Evolutionary conservation across 2,797 vertebrate species (phyloP), one percentile per base, ranked within the genome.

Genomic region (Liasis olivaceus): DNA sequence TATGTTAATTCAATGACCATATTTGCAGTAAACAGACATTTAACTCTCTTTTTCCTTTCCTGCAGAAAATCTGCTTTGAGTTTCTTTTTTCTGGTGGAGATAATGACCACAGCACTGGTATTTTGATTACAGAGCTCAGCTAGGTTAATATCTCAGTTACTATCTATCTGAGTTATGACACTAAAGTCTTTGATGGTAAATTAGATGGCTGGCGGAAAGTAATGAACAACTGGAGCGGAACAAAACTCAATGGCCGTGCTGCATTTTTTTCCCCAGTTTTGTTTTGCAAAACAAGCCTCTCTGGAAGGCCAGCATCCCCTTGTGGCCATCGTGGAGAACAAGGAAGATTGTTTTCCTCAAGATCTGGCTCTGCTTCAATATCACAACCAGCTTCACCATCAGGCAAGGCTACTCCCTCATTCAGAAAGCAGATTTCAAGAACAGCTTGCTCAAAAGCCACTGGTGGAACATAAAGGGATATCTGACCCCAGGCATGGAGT

Each of bases 291-390:
- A 31, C 1, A 28, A 5, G 22, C 26, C 26, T 84, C 8, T 42
- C 0, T 93, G 91, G 90, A 89, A 92, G 90, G 81, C 89, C 69
- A 95, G 96, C 92, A 93, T 62, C 96, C 95, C 87, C 96, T 95
- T 91, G 96, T 58, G 96, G 96, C 89, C 93, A 91, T 1, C 0
- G 26, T 12, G 5, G 54, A 51, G 4, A 58, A 15, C 8, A 26
- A 47, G 36, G 20, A 47, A 62, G 20, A 81, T 11, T 47, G 20
- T 81, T 81, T 42, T 47, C 36, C 72, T 81, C 36, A 47, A 81
- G 36, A 47, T 81, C 17, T 81, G 36, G 3, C 8, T 4, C 17
- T 36, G 17, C 3, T 47, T 8, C 72, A 47, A 22, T 47, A 81
- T 47, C 20, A 4, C 72, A 81, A 81, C 72, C 72, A 81, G 72